Conservation (phyloP, 2,888 invertebrate genomes). For the Erannis defoliaria region DNA sequence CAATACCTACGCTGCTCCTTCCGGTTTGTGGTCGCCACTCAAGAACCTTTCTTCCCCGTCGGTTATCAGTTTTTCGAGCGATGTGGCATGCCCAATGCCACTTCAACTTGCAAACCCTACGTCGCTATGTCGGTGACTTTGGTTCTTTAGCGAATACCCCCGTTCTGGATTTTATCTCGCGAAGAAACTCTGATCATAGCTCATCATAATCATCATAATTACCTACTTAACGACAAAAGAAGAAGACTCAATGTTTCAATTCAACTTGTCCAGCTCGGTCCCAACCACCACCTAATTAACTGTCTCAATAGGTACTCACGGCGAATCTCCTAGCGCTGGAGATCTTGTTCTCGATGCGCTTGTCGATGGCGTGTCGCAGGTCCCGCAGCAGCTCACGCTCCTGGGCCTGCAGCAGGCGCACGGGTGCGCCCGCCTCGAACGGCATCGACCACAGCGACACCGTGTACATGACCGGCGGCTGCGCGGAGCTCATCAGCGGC, state of each 20-base stretch:
- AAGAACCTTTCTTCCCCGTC: too few relatives aligned
- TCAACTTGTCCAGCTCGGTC: neutral
- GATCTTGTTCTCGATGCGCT: conserved; percentile 97
- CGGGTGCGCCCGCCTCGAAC: conserved; percentile 93
- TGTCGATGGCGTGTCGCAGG: conserved; percentile 93
- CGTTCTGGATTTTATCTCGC: too few relatives aligned
- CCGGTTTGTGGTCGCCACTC: too few relatives aligned
- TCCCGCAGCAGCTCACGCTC: conserved; percentile 95
- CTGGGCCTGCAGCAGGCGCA: conserved; percentile 93
- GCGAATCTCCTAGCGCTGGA: conserved; percentile 97
- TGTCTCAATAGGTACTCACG: conserved; percentile 84
- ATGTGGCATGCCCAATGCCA: too few relatives aligned
- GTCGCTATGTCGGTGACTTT: too few relatives aligned
- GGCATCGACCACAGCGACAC: conserved; percentile 95
- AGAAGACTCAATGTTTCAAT: neutral
- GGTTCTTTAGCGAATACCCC: too few relatives aligned
- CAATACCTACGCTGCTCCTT: too few relatives aligned
- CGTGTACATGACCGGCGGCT: conserved; percentile 97
- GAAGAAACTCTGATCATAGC: too few relatives aligned
- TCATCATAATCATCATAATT: neutral
- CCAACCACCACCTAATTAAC: too few relatives aligned
- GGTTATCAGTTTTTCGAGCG: too few relatives aligned
- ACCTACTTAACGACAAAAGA: neutral
- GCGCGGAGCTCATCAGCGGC: conserved; percentile 97
- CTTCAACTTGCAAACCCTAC: too few relatives aligned